Evolutionary conservation across 1,140 invertebrate genomes (phyloP).

Genomic region (Phocides pigmalion): DNA sequence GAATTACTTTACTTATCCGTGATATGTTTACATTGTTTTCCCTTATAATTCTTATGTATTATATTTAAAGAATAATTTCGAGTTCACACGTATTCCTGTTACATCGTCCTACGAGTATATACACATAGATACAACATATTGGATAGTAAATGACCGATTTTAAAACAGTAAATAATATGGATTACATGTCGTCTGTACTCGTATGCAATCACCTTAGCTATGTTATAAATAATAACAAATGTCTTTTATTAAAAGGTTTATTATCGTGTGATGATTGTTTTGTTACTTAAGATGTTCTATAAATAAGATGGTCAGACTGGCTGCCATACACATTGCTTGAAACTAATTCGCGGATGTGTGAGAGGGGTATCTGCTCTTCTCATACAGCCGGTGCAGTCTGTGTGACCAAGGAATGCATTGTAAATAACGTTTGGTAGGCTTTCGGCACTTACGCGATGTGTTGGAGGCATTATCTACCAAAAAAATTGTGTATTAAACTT

Average conservation of each 20-base stretch:
- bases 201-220: conserved; percentile 44
- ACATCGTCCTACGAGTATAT: conserved; percentile 36
- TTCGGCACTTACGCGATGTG: conserved; percentile 60
- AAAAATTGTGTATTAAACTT: conserved; percentile 43
- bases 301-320: conserved; percentile 58
- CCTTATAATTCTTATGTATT: too few relatives aligned
- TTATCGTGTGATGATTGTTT: conserved; percentile 76
- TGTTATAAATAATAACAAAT: conserved; percentile 67
- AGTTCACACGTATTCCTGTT: conserved; percentile 26
- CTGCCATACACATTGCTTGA: conserved; percentile 47
- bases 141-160: too few relatives aligned
- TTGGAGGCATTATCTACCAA: conserved; percentile 69
- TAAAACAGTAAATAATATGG: too few relatives aligned
- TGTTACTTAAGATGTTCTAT: conserved; percentile 65
- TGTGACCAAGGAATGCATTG: conserved; percentile 77
- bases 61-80: conserved; percentile 14
- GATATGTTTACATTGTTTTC: too few relatives aligned
- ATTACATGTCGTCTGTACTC: too few relatives aligned
- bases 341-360: conserved; percentile 35
- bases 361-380: background rate
- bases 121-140: too few relatives aligned
- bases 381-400: conserved; percentile 36
- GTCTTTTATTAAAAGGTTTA: conserved; percentile 70
- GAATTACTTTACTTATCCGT: too few relatives aligned
- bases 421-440: conserved; percentile 79